phyloP scores from a whole-genome alignment of 2,797 vertebrate genomes.

The Cynopterus sphinx region DNA sequence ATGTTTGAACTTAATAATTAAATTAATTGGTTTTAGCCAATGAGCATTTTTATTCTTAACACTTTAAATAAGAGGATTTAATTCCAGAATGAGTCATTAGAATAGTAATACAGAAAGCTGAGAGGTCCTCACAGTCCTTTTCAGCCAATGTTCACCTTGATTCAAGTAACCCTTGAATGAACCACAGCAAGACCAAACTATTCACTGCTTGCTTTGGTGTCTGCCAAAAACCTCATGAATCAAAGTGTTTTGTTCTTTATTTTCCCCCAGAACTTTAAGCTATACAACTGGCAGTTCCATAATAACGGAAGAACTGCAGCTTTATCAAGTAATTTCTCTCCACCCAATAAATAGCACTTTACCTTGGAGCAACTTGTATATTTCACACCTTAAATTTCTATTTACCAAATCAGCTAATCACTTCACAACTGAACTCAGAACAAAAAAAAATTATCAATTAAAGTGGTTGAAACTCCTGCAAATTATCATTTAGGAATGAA shows the following conservation, averaged over 20 bases:
- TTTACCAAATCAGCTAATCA: constrained; percentile 91
- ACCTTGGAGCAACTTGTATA: constrained; percentile 87
- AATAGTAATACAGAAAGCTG: constrained; percentile 73
- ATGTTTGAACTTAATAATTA: constrained; percentile 80
- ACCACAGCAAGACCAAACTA: constrained; percentile 62
- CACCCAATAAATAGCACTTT: constrained; percentile 82
- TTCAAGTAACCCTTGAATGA: constrained; percentile 73
- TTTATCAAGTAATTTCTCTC: constrained; percentile 84
- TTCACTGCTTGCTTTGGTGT: constrained; percentile 59
- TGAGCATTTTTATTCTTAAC: constrained; percentile 69
- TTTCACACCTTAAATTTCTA: constrained; percentile 89
- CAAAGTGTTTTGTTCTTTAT: constrained; percentile 75
- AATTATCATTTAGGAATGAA: constrained; percentile 96
- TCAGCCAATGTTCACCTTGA: constrained; percentile 65
- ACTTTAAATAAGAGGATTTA: constrained; percentile 79
- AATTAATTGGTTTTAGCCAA: constrained; percentile 75
- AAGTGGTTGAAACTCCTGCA: constrained; percentile 91
- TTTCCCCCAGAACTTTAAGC: constrained; percentile 75
- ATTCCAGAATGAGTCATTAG: constrained; percentile 77
- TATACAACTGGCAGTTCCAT: constrained; percentile 75
- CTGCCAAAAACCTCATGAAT: constrained; percentile 73
- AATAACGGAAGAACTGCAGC: constrained; percentile 73
- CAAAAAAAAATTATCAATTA: constrained; percentile 92
- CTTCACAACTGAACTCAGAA: constrained; percentile 89
- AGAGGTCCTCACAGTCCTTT: constrained; percentile 61